Conservation (phyloP, 2,888 invertebrate species). For the Hirtodrosophila duncani region DNA sequence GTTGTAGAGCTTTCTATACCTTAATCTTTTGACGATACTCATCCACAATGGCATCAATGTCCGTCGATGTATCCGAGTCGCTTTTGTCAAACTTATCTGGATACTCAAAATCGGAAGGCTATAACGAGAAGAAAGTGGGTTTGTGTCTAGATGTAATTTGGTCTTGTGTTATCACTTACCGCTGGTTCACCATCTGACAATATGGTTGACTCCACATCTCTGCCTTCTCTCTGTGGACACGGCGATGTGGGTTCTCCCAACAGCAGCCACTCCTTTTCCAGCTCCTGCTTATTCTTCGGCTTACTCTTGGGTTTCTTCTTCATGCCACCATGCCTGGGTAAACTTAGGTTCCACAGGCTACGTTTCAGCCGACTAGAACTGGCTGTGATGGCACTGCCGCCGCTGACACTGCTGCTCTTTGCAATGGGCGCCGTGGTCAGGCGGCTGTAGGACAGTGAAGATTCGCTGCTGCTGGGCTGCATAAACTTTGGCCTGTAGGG, state of each 20-base stretch:
- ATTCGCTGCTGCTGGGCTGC: constrained; percentile 72
- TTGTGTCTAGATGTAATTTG: no score
- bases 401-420: constrained; percentile 60
- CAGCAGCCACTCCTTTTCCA: constrained; percentile 78
- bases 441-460: constrained; percentile 77
- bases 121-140: neutral
- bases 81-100: constrained; percentile 80
- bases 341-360: constrained; percentile 75
- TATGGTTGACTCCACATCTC: constrained; percentile 77
- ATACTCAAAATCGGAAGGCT: constrained; percentile 77
- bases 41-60: constrained; percentile 87
- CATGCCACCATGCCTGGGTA: constrained; percentile 64
- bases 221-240: constrained; percentile 71
- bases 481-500: constrained; percentile 77
- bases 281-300: constrained; percentile 72
- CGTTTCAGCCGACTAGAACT: constrained; percentile 64
- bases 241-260: constrained; percentile 78
- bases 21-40: constrained; percentile 86
- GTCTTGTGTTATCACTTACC: no score
- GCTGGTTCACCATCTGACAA: constrained; percentile 76
- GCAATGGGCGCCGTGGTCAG: constrained; percentile 74
- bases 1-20: constrained; percentile 74
- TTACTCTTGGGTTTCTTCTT: constrained; percentile 71
- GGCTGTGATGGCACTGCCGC: constrained; percentile 51
- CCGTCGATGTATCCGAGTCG: constrained; percentile 86